Conservation (phyloP, 2,797 vertebrate genomes). For the Phataginus tetradactyla region DNA sequence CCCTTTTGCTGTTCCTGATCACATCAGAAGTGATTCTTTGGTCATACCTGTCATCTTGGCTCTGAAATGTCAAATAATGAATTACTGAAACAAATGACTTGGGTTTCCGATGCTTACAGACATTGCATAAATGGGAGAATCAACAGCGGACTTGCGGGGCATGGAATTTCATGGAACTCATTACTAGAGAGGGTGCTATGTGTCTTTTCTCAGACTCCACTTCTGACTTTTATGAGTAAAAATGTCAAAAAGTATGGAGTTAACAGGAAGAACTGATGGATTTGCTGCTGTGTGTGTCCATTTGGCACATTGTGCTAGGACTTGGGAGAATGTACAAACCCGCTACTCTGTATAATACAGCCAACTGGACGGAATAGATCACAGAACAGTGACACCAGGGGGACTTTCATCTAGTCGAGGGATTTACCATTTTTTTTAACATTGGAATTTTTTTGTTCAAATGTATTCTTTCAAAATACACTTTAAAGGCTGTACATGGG, state of each 20-base stretch:
- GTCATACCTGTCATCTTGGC: neutral
- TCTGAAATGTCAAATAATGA: constrained; percentile 40
- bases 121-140: constrained; percentile 29
- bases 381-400: neutral
- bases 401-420: neutral
- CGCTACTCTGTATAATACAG: neutral
- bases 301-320: neutral
- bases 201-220: neutral
- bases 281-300: neutral
- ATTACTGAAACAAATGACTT: constrained; percentile 15
- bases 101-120: neutral
- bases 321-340: neutral
- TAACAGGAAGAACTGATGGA: neutral
- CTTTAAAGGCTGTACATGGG: neutral
- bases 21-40: constrained; percentile 39
- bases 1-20: neutral
- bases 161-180: neutral
- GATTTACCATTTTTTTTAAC: neutral
- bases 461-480: neutral
- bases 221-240: neutral
- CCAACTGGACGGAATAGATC: too few relatives aligned
- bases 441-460: constrained; percentile 30
- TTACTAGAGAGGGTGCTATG: neutral
- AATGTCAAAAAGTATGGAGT: neutral
- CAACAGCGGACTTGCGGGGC: neutral